Percentiles rank a stretch among this genome's conserved stretches.
These are phyloP conservation scores for Brachionichthys hirsutus DNA, from an alignment of 2,113 vertebrate genomes.

Conservation along the genomic window DNA sequence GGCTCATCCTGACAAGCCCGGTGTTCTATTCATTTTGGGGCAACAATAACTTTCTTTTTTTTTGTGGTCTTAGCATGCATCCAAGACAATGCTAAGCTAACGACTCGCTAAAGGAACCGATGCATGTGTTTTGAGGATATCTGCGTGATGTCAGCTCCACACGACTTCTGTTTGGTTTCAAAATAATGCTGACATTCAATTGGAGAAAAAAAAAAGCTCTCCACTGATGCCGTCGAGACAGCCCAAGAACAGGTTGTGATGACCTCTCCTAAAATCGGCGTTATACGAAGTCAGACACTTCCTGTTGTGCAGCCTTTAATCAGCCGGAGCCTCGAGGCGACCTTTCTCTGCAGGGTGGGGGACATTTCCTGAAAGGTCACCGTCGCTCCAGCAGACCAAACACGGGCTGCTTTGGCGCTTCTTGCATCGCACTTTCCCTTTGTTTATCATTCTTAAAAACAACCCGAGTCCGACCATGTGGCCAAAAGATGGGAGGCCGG, in stretches of 20 bases:
- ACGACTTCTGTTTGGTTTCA: background rate
- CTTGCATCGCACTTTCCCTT: slow-evolving; percentile 66
- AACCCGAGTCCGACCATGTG: slow-evolving; percentile 68
- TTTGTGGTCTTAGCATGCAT: too few relatives aligned
- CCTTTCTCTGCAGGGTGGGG: slow-evolving; percentile 63
- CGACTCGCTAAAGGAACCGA: too few relatives aligned
- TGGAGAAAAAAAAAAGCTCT: background rate
- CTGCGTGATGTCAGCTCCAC: too few relatives aligned
- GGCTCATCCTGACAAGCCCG: too few relatives aligned
- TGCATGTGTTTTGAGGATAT: too few relatives aligned
- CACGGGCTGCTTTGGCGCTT: slow-evolving; percentile 71
- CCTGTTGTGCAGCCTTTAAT: slow-evolving; percentile 44
- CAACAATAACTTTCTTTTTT: too few relatives aligned
- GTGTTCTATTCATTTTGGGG: background rate
- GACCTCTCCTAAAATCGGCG: slow-evolving; percentile 22
- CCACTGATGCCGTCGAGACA: slow-evolving; percentile 4
- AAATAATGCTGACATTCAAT: background rate
- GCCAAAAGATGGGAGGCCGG: slow-evolving; percentile 44
- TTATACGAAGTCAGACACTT: slow-evolving; percentile 28
- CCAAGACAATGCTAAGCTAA: too few relatives aligned
- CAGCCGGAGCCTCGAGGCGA: slow-evolving; percentile 35
- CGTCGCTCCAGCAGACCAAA: slow-evolving; percentile 72
- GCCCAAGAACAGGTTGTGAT: slow-evolving; percentile 3
- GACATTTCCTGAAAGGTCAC: slow-evolving; percentile 73
- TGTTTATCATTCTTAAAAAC: slow-evolving; percentile 73